phyloP scores from a whole-genome alignment of 2,797 vertebrate species.

The Taeniopygia guttata region DNA sequence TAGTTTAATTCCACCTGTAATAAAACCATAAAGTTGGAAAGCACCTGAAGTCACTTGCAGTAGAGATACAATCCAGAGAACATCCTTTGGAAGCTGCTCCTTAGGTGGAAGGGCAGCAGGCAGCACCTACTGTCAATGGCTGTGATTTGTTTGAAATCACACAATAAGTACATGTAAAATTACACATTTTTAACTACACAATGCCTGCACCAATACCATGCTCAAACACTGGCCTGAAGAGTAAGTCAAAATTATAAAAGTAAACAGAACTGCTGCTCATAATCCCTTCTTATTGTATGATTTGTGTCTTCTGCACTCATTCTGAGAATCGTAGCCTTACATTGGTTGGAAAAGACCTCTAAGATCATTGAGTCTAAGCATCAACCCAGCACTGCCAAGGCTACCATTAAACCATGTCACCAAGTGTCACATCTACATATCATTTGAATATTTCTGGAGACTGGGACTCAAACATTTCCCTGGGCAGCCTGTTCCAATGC shows the following conservation, averaged over 20 bases:
- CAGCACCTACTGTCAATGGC: not conserved
- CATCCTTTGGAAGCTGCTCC: not conserved
- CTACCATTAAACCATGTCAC: not conserved
- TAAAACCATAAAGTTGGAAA: accelerated
- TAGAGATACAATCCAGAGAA: not conserved
- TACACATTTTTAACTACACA: not conserved
- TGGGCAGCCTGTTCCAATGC: not conserved
- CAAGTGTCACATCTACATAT: not conserved
- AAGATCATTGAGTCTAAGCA: not conserved
- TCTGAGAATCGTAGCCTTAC: not conserved
- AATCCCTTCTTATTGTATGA: not conserved
- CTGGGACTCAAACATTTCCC: not conserved
- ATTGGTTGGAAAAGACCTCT: not conserved
- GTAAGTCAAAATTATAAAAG: not conserved
- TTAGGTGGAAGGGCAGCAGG: not conserved
- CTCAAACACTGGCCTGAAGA: not conserved
- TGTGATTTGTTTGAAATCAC: not conserved
- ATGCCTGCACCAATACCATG: not conserved
- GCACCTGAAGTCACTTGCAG: not conserved
- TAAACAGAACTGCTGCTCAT: not conserved
- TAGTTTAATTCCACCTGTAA: not conserved
- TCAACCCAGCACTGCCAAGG: not conserved
- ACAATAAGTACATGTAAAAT: accelerated
- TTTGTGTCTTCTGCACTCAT: not conserved
- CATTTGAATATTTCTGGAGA: not conserved